Evolutionary conservation across 64 coral and sea anemone genomes (phyloP).

Genomic region (Actinia equina): DNA sequence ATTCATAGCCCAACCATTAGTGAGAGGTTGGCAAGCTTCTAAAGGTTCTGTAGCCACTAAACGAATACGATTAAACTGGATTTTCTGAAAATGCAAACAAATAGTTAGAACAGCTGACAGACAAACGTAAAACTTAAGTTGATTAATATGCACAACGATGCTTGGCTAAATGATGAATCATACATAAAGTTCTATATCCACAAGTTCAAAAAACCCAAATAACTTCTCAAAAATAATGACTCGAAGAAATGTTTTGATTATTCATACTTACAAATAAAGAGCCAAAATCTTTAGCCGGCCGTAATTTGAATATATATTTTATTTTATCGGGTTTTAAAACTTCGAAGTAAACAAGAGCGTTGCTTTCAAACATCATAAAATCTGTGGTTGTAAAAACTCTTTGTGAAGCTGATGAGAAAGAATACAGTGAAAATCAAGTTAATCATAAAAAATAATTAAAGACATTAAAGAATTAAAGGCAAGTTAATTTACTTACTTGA

Average conservation of each 20-base stretch:
- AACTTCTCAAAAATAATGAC: too few species aligned
- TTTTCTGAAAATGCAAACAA: slow-evolving; percentile 1
- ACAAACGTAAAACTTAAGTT: background rate
- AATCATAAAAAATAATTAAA: background rate
- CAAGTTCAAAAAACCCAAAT: too few species aligned
- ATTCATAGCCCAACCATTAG: slow-evolving; percentile 48
- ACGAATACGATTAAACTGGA: slow-evolving; percentile 39
- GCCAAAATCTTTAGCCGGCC: slow-evolving; percentile 91
- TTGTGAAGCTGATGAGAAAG: background rate
- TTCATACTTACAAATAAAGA: slow-evolving; percentile 88
- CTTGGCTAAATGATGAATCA: background rate
- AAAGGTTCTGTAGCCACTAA: slow-evolving; percentile 69
- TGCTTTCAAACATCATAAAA: slow-evolving; percentile 88
- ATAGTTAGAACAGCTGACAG: background rate
- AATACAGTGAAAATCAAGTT: background rate
- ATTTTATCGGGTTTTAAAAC: slow-evolving; percentile 74
- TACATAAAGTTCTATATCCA: too few species aligned
- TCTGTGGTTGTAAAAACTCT: slow-evolving; percentile 70
- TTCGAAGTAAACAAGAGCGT: slow-evolving; percentile 93
- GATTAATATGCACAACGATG: background rate
- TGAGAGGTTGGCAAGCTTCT: slow-evolving; percentile 54
- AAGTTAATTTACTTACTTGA: background rate
- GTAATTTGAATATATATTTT: slow-evolving; percentile 83
- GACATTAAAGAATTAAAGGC: background rate
- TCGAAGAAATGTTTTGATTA: too few species aligned